These are phyloP conservation scores for Emydura subglobosa DNA, from an alignment of 2,113 vertebrate species.

Conservation along the genomic window DNA sequence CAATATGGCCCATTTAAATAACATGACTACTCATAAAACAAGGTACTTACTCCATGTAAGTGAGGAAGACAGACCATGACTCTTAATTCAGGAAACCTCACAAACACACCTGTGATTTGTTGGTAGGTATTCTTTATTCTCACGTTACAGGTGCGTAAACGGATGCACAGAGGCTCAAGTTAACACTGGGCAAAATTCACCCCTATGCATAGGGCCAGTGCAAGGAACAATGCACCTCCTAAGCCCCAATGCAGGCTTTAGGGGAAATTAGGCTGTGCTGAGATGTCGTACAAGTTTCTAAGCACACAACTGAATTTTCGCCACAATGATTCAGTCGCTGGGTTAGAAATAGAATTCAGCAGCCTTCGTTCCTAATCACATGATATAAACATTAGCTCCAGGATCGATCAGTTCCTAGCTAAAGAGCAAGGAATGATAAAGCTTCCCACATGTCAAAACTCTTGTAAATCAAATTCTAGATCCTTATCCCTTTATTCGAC, in stretches of 20 bases:
- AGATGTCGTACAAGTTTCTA: background rate
- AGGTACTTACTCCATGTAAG: background rate
- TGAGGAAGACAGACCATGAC: background rate
- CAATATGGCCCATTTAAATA: background rate
- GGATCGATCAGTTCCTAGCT: conserved; percentile 41
- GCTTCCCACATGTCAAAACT: conserved; percentile 14
- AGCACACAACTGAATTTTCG: conserved; percentile 36
- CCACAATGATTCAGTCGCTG: background rate
- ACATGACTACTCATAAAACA: background rate
- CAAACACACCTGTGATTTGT: background rate
- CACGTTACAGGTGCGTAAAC: background rate
- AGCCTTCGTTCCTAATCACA: conserved; percentile 41
- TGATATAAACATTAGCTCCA: background rate
- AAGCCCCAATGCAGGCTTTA: background rate
- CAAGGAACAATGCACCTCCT: background rate
- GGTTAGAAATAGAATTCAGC: conserved; percentile 50
- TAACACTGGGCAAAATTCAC: background rate
- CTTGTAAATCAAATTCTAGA: conserved; percentile 32
- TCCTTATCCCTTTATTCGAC: conserved; percentile 23
- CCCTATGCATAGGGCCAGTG: background rate
- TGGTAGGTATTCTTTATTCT: background rate
- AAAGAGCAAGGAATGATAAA: conserved; percentile 31
- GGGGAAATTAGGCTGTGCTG: background rate
- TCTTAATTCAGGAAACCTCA: background rate
- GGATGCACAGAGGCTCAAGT: background rate